Conservation (phyloP, 2,113 vertebrate genomes). For the Epinephelus moara region DNA sequence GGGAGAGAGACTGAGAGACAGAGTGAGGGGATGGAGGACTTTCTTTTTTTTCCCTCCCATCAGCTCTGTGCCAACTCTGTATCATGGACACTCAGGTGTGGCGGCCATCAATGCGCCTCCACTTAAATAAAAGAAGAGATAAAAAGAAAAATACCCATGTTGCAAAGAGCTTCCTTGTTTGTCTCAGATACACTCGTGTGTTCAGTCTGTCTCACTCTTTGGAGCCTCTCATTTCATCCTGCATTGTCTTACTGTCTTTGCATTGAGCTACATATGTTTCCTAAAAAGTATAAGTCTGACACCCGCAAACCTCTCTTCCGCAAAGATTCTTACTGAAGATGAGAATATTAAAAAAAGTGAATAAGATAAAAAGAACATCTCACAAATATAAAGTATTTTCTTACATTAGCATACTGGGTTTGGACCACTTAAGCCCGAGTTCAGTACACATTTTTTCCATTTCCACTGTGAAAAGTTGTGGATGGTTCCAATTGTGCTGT, state of each 20-base stretch:
- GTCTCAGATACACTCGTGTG: constrained; percentile 28
- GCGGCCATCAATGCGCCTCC: constrained; percentile 87
- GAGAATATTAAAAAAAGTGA: background rate
- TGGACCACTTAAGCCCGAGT: too few relatives aligned
- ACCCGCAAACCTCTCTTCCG: background rate
- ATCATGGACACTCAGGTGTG: constrained; percentile 90
- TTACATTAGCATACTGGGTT: too few relatives aligned
- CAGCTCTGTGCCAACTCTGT: constrained; percentile 91
- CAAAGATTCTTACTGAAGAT: background rate
- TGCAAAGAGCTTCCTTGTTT: constrained; percentile 33
- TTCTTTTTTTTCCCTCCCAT: constrained; percentile 79
- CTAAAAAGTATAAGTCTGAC: background rate
- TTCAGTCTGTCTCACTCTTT: constrained; percentile 13
- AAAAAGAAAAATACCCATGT: constrained; percentile 47
- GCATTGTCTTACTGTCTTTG: background rate
- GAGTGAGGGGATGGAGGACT: constrained; percentile 60
- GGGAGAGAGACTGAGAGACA: constrained; percentile 59
- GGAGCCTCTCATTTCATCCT: background rate
- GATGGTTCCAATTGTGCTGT: too few relatives aligned
- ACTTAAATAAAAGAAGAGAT: constrained; percentile 78
- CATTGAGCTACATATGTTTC: background rate
- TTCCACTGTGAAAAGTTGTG: too few relatives aligned
- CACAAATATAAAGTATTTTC: too few relatives aligned
- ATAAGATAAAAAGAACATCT: too few relatives aligned
- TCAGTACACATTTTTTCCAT: too few relatives aligned